A percentile compares a stretch with the other conserved stretches of the same genome.
phyloP scores from a whole-genome alignment of 2,888 invertebrate species.

The Philaethria dido region DNA sequence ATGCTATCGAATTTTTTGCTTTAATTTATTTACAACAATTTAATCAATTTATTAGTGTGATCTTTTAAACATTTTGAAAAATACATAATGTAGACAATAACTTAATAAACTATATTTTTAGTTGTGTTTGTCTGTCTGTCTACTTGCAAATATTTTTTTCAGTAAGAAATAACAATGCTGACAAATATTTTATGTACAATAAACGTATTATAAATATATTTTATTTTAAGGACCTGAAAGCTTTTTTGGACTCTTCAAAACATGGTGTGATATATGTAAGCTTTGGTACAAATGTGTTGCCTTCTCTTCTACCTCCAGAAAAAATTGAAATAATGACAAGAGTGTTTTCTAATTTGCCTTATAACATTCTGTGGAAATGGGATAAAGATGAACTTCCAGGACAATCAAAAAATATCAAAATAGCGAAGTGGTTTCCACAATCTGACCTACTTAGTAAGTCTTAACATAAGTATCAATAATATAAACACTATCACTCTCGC shows the following conservation, averaged over 20 bases:
- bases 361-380: constrained; percentile 65
- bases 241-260: constrained; percentile 55
- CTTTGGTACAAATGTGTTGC: constrained; percentile 60
- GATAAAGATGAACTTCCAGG: constrained; percentile 56
- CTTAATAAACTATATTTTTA: too few species aligned
- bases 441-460: constrained; percentile 48
- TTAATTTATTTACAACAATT: too few species aligned
- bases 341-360: constrained; percentile 56
- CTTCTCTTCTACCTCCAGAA: constrained; percentile 52
- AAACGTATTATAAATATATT: not conserved
- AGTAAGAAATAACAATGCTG: too few species aligned
- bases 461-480: too few species aligned
- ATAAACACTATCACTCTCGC: too few species aligned
- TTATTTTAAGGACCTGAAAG: constrained; percentile 56
- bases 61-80: too few species aligned
- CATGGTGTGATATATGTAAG: constrained; percentile 62
- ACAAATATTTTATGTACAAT: too few species aligned
- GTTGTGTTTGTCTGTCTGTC: too few species aligned
- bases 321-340: constrained; percentile 53
- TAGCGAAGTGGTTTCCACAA: constrained; percentile 65
- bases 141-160: too few species aligned
- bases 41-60: too few species aligned
- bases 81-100: too few species aligned
- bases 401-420: constrained; percentile 54
- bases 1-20: too few species aligned